These are phyloP conservation scores for Myanophis thanlyinensis DNA, from an alignment of 2,113 vertebrate species.

Conservation along the genomic window DNA sequence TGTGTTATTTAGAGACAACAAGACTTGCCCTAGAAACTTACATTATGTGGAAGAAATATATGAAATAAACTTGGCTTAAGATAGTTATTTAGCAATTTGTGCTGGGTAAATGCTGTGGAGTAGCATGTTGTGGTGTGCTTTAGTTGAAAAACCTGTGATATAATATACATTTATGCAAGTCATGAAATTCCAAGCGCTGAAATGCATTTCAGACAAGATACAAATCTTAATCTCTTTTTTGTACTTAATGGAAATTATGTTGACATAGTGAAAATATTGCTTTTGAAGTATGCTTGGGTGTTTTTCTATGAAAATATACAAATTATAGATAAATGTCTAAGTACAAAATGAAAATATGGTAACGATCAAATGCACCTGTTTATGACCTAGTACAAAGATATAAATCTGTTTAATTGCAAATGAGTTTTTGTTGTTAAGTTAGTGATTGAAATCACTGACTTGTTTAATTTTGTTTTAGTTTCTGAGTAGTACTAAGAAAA, in stretches of 20 bases:
- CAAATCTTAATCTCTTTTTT: background rate
- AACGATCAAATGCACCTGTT: background rate
- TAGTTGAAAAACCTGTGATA: background rate
- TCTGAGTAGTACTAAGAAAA: background rate
- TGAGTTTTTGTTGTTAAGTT: background rate
- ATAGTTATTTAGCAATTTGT: background rate
- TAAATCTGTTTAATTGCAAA: background rate
- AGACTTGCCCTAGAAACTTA: background rate
- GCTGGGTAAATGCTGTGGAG: background rate
- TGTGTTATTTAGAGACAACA: background rate
- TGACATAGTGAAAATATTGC: background rate
- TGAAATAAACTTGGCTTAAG: background rate
- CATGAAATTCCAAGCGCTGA: background rate
- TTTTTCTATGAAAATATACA: background rate
- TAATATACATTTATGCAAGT: background rate
- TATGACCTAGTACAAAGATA: background rate
- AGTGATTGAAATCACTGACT: background rate
- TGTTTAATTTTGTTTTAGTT: background rate
- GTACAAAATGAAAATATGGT: background rate
- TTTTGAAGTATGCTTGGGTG: background rate
- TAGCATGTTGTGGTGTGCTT: background rate
- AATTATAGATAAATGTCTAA: background rate
- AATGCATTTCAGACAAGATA: background rate
- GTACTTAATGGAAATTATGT: conserved; percentile 5
- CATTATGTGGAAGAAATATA: background rate